These are phyloP conservation scores for Trachurus trachurus DNA, from an alignment of 2,797 vertebrate genomes.

Conservation along the genomic window DNA sequence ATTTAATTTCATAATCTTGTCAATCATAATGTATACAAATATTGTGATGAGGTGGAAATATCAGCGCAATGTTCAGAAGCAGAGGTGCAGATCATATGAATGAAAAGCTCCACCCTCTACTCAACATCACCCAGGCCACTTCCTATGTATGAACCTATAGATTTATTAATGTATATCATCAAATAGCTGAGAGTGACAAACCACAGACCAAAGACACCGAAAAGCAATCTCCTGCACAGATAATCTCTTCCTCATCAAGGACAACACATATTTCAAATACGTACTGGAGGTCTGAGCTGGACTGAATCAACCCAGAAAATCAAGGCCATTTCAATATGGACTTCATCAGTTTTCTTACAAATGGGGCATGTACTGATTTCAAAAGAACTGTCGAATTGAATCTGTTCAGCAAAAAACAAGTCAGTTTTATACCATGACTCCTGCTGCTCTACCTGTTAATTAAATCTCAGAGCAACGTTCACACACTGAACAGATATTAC, in stretches of 20 bases:
- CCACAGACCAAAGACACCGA: neutral
- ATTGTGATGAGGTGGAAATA: too few relatives aligned
- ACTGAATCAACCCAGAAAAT: constrained; percentile 12
- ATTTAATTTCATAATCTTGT: too few relatives aligned
- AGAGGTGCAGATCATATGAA: constrained; percentile 15
- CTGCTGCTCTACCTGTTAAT: too few relatives aligned
- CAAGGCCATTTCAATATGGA: constrained; percentile 11
- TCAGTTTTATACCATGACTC: neutral
- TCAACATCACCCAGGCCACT: constrained; percentile 5
- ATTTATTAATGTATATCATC: neutral
- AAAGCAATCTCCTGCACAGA: constrained; percentile 25
- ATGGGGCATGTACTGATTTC: neutral
- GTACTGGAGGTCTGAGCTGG: neutral
- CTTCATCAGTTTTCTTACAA: constrained; percentile 9
- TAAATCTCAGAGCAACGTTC: too few relatives aligned
- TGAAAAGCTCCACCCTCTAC: constrained; percentile 23
- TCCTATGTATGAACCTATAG: too few relatives aligned
- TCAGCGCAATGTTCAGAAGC: neutral
- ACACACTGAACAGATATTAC: neutral
- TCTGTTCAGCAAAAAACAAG: neutral
- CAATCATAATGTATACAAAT: too few relatives aligned
- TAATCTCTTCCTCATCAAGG: constrained; percentile 20
- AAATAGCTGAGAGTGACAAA: constrained; percentile 29
- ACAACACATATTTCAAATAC: neutral
- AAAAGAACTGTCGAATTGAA: neutral